Percentiles rank a stretch among this genome's conserved stretches.
These are phyloP conservation scores for Falcunculus frontatus DNA, from an alignment of 2,113 vertebrate genomes.

Conservation along the genomic window DNA sequence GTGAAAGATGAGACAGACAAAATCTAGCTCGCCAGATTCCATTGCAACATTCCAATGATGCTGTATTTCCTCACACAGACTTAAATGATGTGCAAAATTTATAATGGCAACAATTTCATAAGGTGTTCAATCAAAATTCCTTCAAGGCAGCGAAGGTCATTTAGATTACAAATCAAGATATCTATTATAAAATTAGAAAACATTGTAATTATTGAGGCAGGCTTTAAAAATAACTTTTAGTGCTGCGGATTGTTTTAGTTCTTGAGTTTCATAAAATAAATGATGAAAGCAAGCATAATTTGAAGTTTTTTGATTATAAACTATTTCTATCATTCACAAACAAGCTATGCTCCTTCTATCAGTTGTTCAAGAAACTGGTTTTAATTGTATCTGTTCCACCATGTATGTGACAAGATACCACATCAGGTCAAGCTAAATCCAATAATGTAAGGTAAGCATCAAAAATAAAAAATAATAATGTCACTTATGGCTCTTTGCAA, in stretches of 20 bases:
- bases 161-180: neutral
- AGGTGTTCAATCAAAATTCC: neutral
- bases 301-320: neutral
- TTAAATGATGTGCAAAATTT: neutral
- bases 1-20: neutral
- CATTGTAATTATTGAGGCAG: neutral
- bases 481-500: neutral
- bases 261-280: neutral
- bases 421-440: neutral
- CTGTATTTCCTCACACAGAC: neutral
- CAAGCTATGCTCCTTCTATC: neutral
- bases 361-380: neutral
- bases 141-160: neutral
- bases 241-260: neutral
- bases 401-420: neutral
- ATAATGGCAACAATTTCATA: neutral
- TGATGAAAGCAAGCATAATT: neutral
- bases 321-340: neutral
- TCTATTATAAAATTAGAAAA: neutral
- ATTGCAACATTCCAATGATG: neutral
- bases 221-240: neutral
- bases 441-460: neutral
- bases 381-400: neutral
- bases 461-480: neutral
- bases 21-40: neutral